Base-by-base conservation (phyloP, 2,113 vertebrate species). In the Plectropomus leopardus region DNA sequence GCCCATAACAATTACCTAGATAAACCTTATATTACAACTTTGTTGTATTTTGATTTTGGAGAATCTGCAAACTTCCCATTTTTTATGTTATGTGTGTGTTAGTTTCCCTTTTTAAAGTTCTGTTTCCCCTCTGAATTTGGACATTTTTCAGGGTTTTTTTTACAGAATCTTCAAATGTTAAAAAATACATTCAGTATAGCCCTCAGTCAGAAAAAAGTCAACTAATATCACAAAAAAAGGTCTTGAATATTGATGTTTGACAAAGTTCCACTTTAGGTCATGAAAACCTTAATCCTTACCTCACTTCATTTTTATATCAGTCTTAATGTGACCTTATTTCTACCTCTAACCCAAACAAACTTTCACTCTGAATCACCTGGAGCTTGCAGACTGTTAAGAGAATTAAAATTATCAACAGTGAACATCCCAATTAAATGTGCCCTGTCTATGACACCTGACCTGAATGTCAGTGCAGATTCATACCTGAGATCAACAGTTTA, bases 361-460 rank as follows among this genome's bases (percentile, higher is more conserved):
- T 11, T 17, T 45, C 13, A 16, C 1, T 61, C 28, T 7, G 16
- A n/a, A 0, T 61, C 3, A 45, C n/a, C 36, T 54, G 44, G 13
- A 40, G 23, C 24, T 58, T 34, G 3, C 21, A 54, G 71, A 57
- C 40, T 42, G 23, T 57, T 51, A 13, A 48, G 19, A 47, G 36
- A 64, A 74, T 64, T 55, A 16, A 23, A 72, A 17, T 3, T 15
- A 36, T 75, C 28, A 53, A 16, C 24, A 21, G 26, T 8, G n/a
- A 36, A 32, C 44, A 45, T 71, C 19, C 42, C 13, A 63, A 60
- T 78, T 42, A 48, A 32, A 54, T 11, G 60, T 26, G 36, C 80
- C 71, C 66, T 61, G 47, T 57, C 21, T 45, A 1, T 72, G 64
- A 78, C 86, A 57, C 60, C 53, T 57, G 79, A 74, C 74, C 68